Percentiles rank a stretch among this genome's conserved stretches.
Evolutionary conservation across 2,113 vertebrate species (phyloP).

Genomic region (Tenrec ecaudatus): DNA sequence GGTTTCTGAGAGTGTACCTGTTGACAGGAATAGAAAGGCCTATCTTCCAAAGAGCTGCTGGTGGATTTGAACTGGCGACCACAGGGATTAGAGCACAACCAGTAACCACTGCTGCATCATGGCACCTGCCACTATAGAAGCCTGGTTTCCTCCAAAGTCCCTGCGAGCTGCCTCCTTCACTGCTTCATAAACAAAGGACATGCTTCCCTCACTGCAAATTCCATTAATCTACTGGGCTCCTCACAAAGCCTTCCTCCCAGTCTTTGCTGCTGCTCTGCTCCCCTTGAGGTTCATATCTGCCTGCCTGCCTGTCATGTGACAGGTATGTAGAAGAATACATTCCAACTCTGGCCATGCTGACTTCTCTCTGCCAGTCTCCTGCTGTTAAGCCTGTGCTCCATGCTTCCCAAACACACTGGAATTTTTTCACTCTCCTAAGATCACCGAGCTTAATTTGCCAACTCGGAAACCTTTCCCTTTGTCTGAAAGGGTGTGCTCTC

Average conservation of each 20-base stretch:
- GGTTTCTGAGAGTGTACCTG: too few species aligned
- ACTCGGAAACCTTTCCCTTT: not conserved
- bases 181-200: not conserved
- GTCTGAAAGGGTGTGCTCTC: not conserved
- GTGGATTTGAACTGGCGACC: too few species aligned
- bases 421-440: not conserved
- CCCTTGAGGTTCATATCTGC: not conserved
- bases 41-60: too few species aligned
- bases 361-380: too few species aligned
- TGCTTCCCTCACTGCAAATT: accelerated
- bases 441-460: not conserved
- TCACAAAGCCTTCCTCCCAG: not conserved
- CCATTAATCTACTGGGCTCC: not conserved
- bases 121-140: not conserved
- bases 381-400: not conserved
- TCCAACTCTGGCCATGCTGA: accelerated
- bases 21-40: too few species aligned
- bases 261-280: not conserved
- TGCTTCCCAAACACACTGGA: not conserved
- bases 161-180: not conserved
- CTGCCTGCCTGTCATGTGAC: not conserved
- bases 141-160: not conserved
- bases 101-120: not conserved
- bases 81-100: too few species aligned
- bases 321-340: not conserved